Conservation (phyloP, 1,140 invertebrate genomes). For the Microvelia longipes region DNA sequence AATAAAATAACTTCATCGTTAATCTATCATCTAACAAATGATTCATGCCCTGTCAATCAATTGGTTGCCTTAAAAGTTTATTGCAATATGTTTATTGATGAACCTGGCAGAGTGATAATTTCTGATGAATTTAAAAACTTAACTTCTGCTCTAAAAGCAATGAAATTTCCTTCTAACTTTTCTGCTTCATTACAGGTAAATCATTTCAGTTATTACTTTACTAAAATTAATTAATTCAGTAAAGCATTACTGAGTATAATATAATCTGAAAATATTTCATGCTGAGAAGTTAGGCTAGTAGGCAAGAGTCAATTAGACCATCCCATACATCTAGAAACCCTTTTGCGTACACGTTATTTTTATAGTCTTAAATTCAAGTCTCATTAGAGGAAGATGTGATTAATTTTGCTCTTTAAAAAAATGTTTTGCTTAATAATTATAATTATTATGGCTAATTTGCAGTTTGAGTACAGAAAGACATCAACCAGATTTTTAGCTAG, state of each 20-base stretch:
- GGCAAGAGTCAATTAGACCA: background rate
- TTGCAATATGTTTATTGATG: background rate
- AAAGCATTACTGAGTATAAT: background rate
- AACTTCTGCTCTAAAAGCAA: background rate
- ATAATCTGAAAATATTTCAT: background rate
- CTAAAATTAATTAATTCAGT: background rate
- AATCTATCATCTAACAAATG: background rate
- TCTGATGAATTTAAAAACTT: background rate
- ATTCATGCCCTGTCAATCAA: background rate
- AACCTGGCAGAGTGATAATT: background rate
- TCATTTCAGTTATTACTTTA: background rate
- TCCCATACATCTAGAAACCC: background rate
- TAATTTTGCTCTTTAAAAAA: too few relatives aligned
- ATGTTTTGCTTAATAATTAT: too few relatives aligned
- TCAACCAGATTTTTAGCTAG: too few relatives aligned
- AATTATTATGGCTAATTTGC: too few relatives aligned
- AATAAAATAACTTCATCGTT: background rate
- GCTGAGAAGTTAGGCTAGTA: background rate
- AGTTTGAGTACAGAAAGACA: too few relatives aligned
- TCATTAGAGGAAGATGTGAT: too few relatives aligned
- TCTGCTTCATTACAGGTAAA: background rate
- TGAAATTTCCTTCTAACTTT: background rate
- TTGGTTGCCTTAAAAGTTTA: background rate
- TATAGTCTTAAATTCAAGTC: too few relatives aligned
- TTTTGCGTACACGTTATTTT: too few relatives aligned